Evolutionary conservation across 1,140 invertebrate species (phyloP).

Genomic region (Whitmania pigra): DNA sequence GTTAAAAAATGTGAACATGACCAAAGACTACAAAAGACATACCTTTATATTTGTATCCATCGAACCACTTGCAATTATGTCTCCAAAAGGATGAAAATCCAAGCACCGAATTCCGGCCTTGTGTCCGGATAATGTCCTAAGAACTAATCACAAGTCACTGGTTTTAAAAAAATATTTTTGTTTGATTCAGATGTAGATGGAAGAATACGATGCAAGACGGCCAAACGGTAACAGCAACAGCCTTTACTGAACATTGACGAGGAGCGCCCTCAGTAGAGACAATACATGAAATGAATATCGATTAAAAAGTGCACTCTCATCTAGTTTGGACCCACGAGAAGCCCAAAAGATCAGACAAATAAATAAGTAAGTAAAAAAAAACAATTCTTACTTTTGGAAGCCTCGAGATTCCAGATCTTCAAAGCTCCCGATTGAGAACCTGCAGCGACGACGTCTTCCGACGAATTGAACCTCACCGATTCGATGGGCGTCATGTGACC

Average conservation of each 20-base stretch:
- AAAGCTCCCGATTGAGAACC: slow-evolving; percentile 81
- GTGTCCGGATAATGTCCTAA: slow-evolving; percentile 81
- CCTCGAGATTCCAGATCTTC: slow-evolving; percentile 92
- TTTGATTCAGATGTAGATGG: background rate
- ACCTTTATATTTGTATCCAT: slow-evolving; percentile 75
- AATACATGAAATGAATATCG: too few relatives aligned
- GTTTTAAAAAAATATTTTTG: background rate
- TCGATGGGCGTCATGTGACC: slow-evolving; percentile 84
- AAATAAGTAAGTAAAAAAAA: too few relatives aligned
- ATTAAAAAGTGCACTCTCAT: too few relatives aligned
- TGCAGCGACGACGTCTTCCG: slow-evolving; percentile 86
- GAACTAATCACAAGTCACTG: slow-evolving; percentile 43
- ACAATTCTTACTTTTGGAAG: slow-evolving; percentile 57
- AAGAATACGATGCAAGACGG: background rate
- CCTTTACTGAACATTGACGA: too few relatives aligned
- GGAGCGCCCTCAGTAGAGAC: too few relatives aligned
- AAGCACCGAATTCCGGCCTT: slow-evolving; percentile 74
- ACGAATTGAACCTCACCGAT: slow-evolving; percentile 82
- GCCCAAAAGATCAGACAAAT: too few relatives aligned
- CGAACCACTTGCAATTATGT: slow-evolving; percentile 81
- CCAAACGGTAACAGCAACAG: too few relatives aligned
- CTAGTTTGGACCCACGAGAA: too few relatives aligned
- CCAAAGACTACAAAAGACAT: slow-evolving; percentile 20
- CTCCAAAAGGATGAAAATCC: slow-evolving; percentile 92
- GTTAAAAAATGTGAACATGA: too few relatives aligned